These are phyloP conservation scores for Latrodectus hesperus DNA, from an alignment of 2,888 invertebrate species.

Conservation along the genomic window DNA sequence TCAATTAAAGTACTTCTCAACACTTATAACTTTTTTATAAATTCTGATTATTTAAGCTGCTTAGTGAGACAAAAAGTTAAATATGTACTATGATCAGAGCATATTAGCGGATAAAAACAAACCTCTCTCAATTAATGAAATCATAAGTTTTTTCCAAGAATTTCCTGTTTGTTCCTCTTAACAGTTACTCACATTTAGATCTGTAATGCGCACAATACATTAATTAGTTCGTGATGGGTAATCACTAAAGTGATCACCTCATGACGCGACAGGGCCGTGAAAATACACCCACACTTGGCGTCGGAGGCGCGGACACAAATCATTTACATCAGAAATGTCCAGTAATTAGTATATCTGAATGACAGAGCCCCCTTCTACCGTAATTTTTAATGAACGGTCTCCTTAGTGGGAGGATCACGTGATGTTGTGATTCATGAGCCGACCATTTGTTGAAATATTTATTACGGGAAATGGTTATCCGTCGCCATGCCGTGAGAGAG, in stretches of 20 bases:
- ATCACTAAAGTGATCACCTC: constrained; percentile 19
- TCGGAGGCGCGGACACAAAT: constrained; percentile 20
- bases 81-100: too few species aligned
- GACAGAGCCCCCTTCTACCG: constrained; percentile 32
- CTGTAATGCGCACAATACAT: neutral
- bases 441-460: constrained; percentile 46
- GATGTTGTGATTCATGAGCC: constrained; percentile 34
- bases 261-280: neutral
- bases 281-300: constrained; percentile 28
- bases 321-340: constrained; percentile 42
- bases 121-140: too few species aligned
- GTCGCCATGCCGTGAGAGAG: constrained; percentile 16
- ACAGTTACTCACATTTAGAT: neutral
- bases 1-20: too few species aligned
- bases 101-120: too few species aligned
- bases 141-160: neutral
- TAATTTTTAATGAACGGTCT: constrained; percentile 44
- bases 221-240: constrained; percentile 11
- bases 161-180: neutral
- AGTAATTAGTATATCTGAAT: constrained; percentile 36
- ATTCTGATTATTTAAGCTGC: too few species aligned
- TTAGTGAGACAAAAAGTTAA: too few species aligned
- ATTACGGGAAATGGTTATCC: constrained; percentile 48
- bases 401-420: constrained; percentile 50
- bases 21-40: too few species aligned